phyloP scores from a whole-genome alignment of 2,888 invertebrate genomes.

The Euplexia lucipara region DNA sequence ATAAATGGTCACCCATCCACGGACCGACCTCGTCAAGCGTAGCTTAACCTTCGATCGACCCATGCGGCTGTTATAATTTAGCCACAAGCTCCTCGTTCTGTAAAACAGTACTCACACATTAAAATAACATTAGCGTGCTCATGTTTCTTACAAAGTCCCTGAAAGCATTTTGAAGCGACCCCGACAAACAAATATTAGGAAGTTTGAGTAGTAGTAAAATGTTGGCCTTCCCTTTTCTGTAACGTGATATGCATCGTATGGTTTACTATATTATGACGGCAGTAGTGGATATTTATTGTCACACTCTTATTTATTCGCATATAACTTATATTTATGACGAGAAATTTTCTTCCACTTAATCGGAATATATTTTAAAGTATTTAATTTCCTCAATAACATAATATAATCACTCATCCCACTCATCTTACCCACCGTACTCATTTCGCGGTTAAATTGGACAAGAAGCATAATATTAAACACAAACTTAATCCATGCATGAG shows the following conservation, averaged over 20 bases:
- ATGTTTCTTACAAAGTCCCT: constrained; percentile 58
- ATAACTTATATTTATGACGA: neutral
- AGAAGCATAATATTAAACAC: neutral
- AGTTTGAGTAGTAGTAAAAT: constrained; percentile 39
- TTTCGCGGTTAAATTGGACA: no score
- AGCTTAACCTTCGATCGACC: no score
- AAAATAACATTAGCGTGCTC: constrained; percentile 67
- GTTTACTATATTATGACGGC: constrained; percentile 27
- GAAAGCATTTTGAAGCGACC: constrained; percentile 55
- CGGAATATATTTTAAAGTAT: neutral
- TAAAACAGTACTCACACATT: constrained; percentile 61
- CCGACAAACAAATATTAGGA: constrained; percentile 57
- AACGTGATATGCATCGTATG: constrained; percentile 28
- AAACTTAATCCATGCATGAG: neutral
- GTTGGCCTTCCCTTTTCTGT: constrained; percentile 36
- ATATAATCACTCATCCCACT: no score
- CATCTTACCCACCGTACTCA: no score
- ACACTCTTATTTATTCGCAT: constrained; percentile 2
- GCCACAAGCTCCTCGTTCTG: no score
- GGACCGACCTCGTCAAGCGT: no score
- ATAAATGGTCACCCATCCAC: no score
- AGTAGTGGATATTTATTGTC: constrained; percentile 32
- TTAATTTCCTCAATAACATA: no score
- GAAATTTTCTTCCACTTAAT: neutral
- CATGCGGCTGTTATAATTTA: no score